phyloP scores from a whole-genome alignment of 1,140 invertebrate genomes.

The Heliconius hermathena region DNA sequence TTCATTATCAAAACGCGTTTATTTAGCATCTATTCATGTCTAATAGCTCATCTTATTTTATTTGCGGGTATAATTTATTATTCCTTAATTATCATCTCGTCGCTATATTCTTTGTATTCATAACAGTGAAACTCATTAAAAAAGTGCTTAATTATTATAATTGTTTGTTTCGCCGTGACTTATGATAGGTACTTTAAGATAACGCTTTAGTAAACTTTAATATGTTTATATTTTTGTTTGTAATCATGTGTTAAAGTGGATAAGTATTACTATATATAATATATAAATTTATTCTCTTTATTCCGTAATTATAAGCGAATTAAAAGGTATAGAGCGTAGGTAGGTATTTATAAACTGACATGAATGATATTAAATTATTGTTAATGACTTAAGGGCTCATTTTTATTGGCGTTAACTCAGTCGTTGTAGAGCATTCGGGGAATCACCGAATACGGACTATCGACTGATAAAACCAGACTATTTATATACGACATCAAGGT shows the following conservation, averaged over 20 bases:
- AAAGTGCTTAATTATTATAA: constrained; percentile 7
- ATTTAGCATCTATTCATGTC: constrained; percentile 33
- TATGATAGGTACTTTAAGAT: not conserved
- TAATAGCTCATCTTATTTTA: constrained; percentile 16
- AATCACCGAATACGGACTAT: too few species aligned
- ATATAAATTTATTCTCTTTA: too few species aligned
- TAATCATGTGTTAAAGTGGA: not conserved
- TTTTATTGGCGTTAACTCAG: too few species aligned
- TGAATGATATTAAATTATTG: too few species aligned
- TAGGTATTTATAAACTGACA: too few species aligned
- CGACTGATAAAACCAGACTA: too few species aligned
- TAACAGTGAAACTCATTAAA: not conserved
- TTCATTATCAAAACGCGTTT: constrained; percentile 38
- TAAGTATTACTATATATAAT: too few species aligned
- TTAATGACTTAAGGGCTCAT: too few species aligned
- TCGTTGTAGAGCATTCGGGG: too few species aligned
- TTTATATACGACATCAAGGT: too few species aligned
- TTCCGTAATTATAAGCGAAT: too few species aligned
- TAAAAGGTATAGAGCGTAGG: too few species aligned
- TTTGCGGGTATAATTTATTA: constrained; percentile 27
- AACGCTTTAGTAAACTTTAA: not conserved
- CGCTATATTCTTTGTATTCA: not conserved
- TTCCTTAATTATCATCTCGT: constrained; percentile 14
- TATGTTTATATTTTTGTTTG: not conserved
- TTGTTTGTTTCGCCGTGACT: not conserved